These are phyloP conservation scores for Hippoglossus hippoglossus DNA, from an alignment of 2,797 vertebrate species.

Conservation along the genomic window DNA sequence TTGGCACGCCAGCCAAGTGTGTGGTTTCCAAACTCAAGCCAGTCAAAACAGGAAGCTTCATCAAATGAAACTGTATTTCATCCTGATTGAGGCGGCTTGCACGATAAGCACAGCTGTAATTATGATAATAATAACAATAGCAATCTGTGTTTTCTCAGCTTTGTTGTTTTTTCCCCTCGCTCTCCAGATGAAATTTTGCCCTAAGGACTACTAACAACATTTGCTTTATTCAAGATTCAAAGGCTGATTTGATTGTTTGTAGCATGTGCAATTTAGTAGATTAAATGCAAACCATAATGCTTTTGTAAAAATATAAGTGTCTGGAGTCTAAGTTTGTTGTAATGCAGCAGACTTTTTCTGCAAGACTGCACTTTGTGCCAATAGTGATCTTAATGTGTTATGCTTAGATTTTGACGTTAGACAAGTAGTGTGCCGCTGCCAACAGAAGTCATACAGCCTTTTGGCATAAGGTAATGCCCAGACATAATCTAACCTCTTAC, in stretches of 20 bases:
- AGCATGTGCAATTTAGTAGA: constrained; percentile 66
- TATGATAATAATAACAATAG: constrained; percentile 80
- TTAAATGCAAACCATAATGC: constrained; percentile 59
- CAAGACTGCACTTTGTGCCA: background rate
- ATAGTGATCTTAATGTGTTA: background rate
- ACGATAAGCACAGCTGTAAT: constrained; percentile 76
- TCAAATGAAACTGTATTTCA: constrained; percentile 83
- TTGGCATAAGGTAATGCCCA: background rate
- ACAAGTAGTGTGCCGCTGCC: background rate
- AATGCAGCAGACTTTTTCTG: constrained; percentile 15
- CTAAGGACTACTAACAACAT: constrained; percentile 63
- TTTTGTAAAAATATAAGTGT: constrained; percentile 40
- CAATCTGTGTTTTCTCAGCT: constrained; percentile 82
- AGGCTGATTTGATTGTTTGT: constrained; percentile 74
- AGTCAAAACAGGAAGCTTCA: constrained; percentile 84
- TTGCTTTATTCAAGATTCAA: constrained; percentile 70
- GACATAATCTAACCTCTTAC: constrained; percentile 36
- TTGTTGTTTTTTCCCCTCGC: constrained; percentile 57
- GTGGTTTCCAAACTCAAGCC: constrained; percentile 74
- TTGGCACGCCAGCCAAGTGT: constrained; percentile 79
- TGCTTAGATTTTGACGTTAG: constrained; percentile 21
- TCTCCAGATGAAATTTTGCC: constrained; percentile 70
- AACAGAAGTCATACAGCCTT: constrained; percentile 10
- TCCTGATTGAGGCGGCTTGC: constrained; percentile 79
- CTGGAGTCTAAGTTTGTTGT: constrained; percentile 31